These are phyloP conservation scores for Hyposoter dolosus DNA, from an alignment of 2,888 invertebrate genomes.

Conservation along the genomic window DNA sequence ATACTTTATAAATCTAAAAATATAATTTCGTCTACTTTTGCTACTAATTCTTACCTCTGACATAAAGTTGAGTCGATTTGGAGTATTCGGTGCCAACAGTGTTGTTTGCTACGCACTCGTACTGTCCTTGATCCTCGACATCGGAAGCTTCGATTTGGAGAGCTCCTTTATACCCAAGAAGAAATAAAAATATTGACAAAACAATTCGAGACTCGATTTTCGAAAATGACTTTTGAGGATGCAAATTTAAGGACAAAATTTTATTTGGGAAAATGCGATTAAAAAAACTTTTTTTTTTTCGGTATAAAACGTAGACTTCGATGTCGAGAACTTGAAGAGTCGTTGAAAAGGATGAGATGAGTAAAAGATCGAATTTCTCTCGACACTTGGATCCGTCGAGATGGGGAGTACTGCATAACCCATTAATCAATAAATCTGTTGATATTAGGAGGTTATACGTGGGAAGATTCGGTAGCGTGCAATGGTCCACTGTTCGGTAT, in stretches of 20 bases:
- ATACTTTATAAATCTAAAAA: not conserved
- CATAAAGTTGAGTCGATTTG: slow-evolving; percentile 94
- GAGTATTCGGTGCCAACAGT: slow-evolving; percentile 97
- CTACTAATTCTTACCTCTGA: slow-evolving; percentile 90
- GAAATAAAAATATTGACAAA: slow-evolving; percentile 25
- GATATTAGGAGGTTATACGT: slow-evolving; percentile 16
- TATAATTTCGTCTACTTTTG: not conserved
- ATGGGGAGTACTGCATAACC: not conserved
- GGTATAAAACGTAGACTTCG: not conserved
- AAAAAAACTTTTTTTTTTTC: not conserved
- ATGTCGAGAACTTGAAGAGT: not conserved
- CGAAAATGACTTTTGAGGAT: not conserved
- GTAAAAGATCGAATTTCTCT: not conserved
- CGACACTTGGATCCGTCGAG: not conserved
- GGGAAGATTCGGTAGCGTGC: not conserved
- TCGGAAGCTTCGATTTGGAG: slow-evolving; percentile 96
- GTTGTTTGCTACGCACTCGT: slow-evolving; percentile 98
- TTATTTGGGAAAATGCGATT: not conserved
- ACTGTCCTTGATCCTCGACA: slow-evolving; percentile 97
- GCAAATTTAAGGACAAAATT: not conserved
- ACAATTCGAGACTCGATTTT: not conserved
- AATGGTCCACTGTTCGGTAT: slow-evolving; percentile 5
- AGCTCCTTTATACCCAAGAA: slow-evolving; percentile 87
- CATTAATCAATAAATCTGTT: slow-evolving; percentile 35
- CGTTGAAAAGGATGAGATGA: not conserved